phyloP scores from a whole-genome alignment of 2,888 invertebrate genomes.

The Lasioglossum figueresi region DNA sequence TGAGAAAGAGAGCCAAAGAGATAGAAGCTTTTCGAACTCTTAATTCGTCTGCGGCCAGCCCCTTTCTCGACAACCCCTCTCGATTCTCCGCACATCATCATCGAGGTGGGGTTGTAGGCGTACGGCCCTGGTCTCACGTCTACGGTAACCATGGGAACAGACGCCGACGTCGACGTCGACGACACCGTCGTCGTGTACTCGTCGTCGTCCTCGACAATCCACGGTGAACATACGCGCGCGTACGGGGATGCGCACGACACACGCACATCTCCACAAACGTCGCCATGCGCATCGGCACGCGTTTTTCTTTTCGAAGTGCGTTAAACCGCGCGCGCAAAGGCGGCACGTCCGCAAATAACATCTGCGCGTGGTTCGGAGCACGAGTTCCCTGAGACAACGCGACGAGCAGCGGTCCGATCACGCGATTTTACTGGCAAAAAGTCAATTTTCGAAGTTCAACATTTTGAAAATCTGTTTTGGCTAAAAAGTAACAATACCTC shows the following conservation, averaged over 20 bases:
- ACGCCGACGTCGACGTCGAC: conserved; percentile 70
- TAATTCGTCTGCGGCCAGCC: conserved; percentile 74
- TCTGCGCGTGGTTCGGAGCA: conserved; percentile 66
- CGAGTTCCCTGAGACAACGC: conserved; percentile 42
- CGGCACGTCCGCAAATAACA: conserved; percentile 69
- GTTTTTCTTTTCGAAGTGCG: conserved; percentile 34
- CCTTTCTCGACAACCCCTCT: conserved; percentile 68
- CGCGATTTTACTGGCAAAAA: too few species aligned
- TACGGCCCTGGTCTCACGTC: conserved; percentile 68
- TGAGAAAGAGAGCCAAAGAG: conserved; percentile 34
- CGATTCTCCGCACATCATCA: conserved; percentile 63
- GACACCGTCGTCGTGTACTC: conserved; percentile 37
- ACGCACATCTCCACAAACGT: background rate
- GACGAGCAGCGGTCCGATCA: too few species aligned
- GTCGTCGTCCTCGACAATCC: conserved; percentile 35
- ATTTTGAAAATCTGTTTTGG: too few species aligned
- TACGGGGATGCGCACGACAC: background rate
- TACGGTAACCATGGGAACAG: conserved; percentile 77
- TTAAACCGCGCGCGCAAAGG: conserved; percentile 47
- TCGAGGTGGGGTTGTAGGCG: conserved; percentile 70
- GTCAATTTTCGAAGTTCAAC: too few species aligned
- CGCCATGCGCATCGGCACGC: conserved; percentile 10
- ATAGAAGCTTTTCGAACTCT: conserved; percentile 75
- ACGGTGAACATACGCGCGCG: conserved; percentile 17
- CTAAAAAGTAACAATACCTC: too few species aligned